phyloP scores from a whole-genome alignment of 2,888 invertebrate species.

The Netelia fuscicornis region DNA sequence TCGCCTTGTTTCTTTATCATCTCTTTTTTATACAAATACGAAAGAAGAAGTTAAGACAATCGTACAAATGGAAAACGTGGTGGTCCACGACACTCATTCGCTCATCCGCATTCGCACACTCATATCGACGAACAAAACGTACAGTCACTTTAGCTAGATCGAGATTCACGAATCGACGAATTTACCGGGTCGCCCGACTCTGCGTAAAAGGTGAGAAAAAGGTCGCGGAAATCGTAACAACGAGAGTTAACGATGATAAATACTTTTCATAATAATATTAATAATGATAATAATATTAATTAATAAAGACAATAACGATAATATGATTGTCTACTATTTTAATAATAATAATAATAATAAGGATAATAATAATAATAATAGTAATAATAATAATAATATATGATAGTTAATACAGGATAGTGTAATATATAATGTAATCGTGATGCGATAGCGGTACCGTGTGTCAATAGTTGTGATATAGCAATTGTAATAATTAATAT shows the following conservation, averaged over 20 bases:
- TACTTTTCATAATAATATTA: slow-evolving; percentile 60
- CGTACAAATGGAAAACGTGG: slow-evolving; percentile 61
- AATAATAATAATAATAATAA: slow-evolving; percentile 53
- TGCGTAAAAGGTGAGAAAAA: slow-evolving; percentile 18
- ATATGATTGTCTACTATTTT: slow-evolving; percentile 53
- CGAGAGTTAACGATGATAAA: slow-evolving; percentile 66
- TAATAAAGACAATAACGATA: slow-evolving; percentile 63
- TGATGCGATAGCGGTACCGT: slow-evolving; percentile 60
- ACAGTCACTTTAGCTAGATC: slow-evolving; percentile 50
- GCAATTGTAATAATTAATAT: slow-evolving; percentile 54
- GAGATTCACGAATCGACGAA: slow-evolving; percentile 45
- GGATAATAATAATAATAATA: slow-evolving; percentile 51
- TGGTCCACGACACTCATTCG: slow-evolving; percentile 52
- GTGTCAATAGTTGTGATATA: slow-evolving; percentile 56
- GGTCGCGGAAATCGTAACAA: slow-evolving; percentile 31
- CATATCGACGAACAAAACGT: slow-evolving; percentile 7
- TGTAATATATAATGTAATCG: slow-evolving; percentile 55
- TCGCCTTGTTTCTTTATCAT: background rate
- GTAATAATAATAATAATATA: slow-evolving; percentile 46
- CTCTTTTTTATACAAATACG: slow-evolving; percentile 54
- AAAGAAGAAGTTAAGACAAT: slow-evolving; percentile 48
- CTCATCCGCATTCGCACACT: slow-evolving; percentile 25
- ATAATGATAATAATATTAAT: slow-evolving; percentile 60
- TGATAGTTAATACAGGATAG: slow-evolving; percentile 39
- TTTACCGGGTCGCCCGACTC: slow-evolving; percentile 21